These are phyloP conservation scores for Drosophila littoralis DNA, from an alignment of 1,140 invertebrate genomes.

Conservation along the genomic window DNA sequence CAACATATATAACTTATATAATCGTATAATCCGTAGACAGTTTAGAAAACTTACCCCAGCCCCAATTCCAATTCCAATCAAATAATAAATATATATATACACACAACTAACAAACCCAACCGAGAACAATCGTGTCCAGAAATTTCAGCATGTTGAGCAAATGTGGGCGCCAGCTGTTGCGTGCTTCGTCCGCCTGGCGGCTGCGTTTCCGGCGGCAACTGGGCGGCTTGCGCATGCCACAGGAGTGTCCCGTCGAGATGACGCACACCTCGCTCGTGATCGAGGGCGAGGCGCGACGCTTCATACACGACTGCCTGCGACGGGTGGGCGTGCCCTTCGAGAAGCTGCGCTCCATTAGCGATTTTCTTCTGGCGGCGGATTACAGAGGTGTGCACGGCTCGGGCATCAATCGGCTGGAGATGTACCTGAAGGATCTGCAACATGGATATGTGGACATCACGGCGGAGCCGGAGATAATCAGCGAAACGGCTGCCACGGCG, in stretches of 20 bases:
- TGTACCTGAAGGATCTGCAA: constrained; percentile 88
- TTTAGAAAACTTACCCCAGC: constrained; percentile 18
- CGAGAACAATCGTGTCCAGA: constrained; percentile 1
- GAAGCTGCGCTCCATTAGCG: constrained; percentile 89
- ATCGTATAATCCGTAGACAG: not conserved
- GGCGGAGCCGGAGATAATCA: constrained; percentile 87
- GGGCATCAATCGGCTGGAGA: constrained; percentile 93
- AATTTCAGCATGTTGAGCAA: constrained; percentile 7
- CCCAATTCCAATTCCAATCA: not conserved
- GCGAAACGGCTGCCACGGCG: constrained; percentile 90
- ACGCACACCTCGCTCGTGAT: constrained; percentile 81
- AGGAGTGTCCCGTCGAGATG: not conserved
- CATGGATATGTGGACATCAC: constrained; percentile 84
- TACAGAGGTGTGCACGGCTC: constrained; percentile 94
- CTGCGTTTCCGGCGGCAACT: not conserved
- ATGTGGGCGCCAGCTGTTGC: not conserved
- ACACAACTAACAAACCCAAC: constrained; percentile 41
- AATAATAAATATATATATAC: constrained; percentile 30
- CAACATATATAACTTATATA: constrained; percentile 7
- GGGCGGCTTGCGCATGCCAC: constrained; percentile 8
- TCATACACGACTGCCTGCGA: constrained; percentile 89
- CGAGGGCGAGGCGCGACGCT: constrained; percentile 88
- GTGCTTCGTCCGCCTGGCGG: not conserved
- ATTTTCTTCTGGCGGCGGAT: constrained; percentile 92
- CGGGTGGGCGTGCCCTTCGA: constrained; percentile 87